phyloP scores from a whole-genome alignment of 2,113 vertebrate species.

The Balaenoptera acutorostrata region DNA sequence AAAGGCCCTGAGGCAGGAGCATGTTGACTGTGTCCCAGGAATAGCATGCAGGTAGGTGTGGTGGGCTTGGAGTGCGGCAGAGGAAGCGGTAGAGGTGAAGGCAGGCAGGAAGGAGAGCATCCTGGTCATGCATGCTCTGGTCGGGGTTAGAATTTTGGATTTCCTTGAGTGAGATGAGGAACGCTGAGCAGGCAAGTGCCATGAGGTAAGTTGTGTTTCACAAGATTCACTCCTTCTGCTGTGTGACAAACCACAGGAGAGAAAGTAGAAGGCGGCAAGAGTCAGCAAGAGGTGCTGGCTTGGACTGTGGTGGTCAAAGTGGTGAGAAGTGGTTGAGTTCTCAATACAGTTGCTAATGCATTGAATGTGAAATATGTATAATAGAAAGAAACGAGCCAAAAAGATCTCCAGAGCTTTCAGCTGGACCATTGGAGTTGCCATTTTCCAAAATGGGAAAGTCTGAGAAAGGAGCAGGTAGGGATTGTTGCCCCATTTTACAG shows the following conservation, averaged over 20 bases:
- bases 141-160: background rate
- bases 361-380: too few species aligned
- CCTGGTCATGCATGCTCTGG: background rate
- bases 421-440: background rate
- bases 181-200: background rate
- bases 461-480: background rate
- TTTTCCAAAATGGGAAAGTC: background rate
- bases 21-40: background rate
- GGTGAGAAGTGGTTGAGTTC: background rate
- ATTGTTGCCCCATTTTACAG: background rate
- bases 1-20: background rate
- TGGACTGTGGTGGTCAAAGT: rapidly evolving
- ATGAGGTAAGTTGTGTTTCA: background rate
- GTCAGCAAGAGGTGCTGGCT: background rate
- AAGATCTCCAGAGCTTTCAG: background rate
- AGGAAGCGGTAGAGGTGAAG: too few species aligned
- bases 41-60: too few species aligned
- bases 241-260: background rate
- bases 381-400: background rate
- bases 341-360: background rate
- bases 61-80: too few species aligned
- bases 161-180: background rate
- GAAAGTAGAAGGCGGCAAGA: background rate
- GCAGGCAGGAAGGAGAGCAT: background rate
- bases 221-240: background rate